Evolutionary conservation across 2,888 invertebrate genomes (phyloP), one percentile per base, ranked within the genome.

Genomic region (Cephus pygmeus): DNA sequence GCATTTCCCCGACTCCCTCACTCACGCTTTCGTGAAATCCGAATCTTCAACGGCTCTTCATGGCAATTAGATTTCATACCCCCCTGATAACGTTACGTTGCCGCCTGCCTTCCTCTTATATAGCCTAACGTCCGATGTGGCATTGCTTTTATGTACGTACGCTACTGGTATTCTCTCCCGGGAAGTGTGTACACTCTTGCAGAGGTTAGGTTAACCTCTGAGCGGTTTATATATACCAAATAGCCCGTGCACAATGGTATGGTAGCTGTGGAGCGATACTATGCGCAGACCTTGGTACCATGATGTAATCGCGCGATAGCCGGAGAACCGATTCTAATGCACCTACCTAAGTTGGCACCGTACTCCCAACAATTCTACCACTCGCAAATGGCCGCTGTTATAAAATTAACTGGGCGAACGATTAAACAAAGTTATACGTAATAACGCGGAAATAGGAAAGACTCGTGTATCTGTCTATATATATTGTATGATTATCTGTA

Each of bases 291-390:
- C 56, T 56, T 56, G 56, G 56, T 56, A 15, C 56, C 9, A 56
- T 56, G 56, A 56, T 56, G 56, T 56, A 56, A 56, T 56, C 56
- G 23, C 23, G 23, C 56, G 56, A 56, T 56, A 56, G 30, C 34
- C 33, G 33, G 33, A 33, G 73, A 34, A 34, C 34, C n/a, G 34
- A 34, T 33, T 33, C 23, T 33, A 23, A 34, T 75, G 36, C 31
- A 77, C 69, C 74, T 73, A 77, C 77, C 73, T 74, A 77, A 77
- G 73, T 74, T 77, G 77, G 73, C 77, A 77, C 77, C 73, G 74
- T 77, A 69, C 77, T 77, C 69, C 34, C 74, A 74, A 77, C 77
- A 77, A 77, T 77, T 77, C 69, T 30, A 34, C 12, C 6, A 23
- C 1, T 9, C 23, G 9, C 56, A 56, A 56, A 56, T 56, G 56